Percentiles rank a stretch among this genome's conserved stretches.
Conservation (phyloP, 2,888 invertebrate genomes). For the Megalurothrips usitatus region DNA sequence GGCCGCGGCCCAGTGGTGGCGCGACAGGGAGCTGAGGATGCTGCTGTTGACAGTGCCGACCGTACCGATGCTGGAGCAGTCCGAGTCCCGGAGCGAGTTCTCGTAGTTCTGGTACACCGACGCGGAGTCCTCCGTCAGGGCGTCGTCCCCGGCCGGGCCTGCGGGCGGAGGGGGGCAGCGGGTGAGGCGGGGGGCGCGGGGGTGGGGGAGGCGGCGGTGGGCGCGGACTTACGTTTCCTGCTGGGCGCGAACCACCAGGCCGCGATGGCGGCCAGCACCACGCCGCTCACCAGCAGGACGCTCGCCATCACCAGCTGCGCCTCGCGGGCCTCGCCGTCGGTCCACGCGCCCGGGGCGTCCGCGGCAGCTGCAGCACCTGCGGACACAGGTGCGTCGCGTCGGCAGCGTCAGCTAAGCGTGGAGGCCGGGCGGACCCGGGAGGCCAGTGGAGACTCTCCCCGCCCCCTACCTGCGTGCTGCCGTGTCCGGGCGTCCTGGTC, state of each 20-base stretch:
- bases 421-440: too few species aligned
- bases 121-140: constrained; percentile 30
- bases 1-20: constrained; percentile 16
- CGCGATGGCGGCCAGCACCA: constrained; percentile 36
- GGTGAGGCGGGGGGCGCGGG: background rate
- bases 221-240: constrained; percentile 1
- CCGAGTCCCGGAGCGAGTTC: constrained; percentile 38
- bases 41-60: constrained; percentile 30
- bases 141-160: background rate
- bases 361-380: too few species aligned
- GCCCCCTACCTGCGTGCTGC: background rate
- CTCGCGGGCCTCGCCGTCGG: constrained; percentile 34
- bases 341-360: background rate
- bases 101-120: constrained; percentile 38
- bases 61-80: constrained; percentile 25
- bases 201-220: background rate
- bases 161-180: background rate
- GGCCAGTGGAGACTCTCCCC: too few species aligned
- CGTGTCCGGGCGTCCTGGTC: too few species aligned
- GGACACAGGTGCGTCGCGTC: background rate
- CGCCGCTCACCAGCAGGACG: constrained; percentile 38
- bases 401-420: background rate
- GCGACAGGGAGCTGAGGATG: constrained; percentile 28
- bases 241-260: constrained; percentile 37
- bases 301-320: constrained; percentile 38